These are phyloP conservation scores for Leptobrachium ailaonicum DNA, from an alignment of 2,113 vertebrate genomes.

Conservation along the genomic window DNA sequence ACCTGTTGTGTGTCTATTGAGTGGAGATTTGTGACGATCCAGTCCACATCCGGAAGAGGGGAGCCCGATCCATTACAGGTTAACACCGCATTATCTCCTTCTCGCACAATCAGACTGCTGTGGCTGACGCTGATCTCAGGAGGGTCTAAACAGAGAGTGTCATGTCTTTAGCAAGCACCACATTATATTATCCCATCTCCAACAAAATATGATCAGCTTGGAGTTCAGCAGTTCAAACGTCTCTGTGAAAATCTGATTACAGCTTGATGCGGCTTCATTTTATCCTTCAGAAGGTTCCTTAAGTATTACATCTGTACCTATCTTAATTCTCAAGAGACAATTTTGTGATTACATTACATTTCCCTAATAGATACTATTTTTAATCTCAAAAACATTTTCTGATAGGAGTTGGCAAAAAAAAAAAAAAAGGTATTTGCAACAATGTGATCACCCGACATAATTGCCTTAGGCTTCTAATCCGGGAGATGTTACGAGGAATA, in stretches of 20 bases:
- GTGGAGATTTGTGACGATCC: conserved; percentile 86
- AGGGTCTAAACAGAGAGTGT: conserved; percentile 69
- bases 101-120: conserved; percentile 84
- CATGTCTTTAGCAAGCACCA: background rate
- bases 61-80: conserved; percentile 92
- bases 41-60: conserved; percentile 92
- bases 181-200: fast-evolving
- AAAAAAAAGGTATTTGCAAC: conserved; percentile 18
- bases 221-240: conserved; percentile 21
- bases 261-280: conserved; percentile 14
- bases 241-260: conserved; percentile 36
- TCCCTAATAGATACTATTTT: conserved; percentile 26
- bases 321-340: conserved; percentile 28
- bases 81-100: conserved; percentile 90
- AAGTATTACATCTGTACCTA: conserved; percentile 24
- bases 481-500: conserved; percentile 21
- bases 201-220: conserved; percentile 11
- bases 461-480: conserved; percentile 34
- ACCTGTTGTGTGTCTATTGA: conserved; percentile 98
- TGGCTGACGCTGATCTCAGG: conserved; percentile 95
- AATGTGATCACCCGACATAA: conserved; percentile 31
- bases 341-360: conserved; percentile 42
- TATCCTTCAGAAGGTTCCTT: conserved; percentile 18
- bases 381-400: conserved; percentile 24
- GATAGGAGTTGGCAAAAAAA: conserved; percentile 16